Evolutionary conservation across 2,113 vertebrate genomes (phyloP).

Genomic region (Coptodon bakossiorum): DNA sequence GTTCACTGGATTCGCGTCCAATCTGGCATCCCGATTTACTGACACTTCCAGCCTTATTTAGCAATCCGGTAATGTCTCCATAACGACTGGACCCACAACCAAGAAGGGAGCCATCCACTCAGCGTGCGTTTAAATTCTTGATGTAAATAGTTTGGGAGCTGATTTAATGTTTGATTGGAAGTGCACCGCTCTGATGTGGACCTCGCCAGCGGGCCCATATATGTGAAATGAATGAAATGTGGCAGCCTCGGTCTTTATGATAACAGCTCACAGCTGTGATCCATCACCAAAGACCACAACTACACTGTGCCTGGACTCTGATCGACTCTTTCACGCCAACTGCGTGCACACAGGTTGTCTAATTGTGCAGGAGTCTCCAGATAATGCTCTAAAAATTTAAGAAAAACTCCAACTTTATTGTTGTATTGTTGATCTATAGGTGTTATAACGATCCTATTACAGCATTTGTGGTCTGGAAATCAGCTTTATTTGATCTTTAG

Average conservation of each 20-base stretch:
- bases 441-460: background rate
- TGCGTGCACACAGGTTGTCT: background rate
- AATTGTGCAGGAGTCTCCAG: background rate
- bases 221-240: conserved; percentile 42
- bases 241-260: background rate
- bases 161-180: background rate
- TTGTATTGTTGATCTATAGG: background rate
- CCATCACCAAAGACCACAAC: background rate
- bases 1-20: conserved; percentile 37
- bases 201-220: background rate
- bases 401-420: background rate
- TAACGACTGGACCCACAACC: background rate
- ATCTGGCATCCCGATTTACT: background rate
- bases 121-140: background rate
- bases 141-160: background rate
- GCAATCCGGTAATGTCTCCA: background rate
- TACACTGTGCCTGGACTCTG: background rate
- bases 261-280: background rate
- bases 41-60: background rate
- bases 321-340: background rate
- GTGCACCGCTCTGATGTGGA: background rate
- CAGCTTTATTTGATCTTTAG: background rate
- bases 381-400: background rate
- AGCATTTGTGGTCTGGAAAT: background rate
- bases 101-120: background rate